Conservation (phyloP, 2,797 vertebrate genomes). For the Heteromormyrus szaboi region DNA sequence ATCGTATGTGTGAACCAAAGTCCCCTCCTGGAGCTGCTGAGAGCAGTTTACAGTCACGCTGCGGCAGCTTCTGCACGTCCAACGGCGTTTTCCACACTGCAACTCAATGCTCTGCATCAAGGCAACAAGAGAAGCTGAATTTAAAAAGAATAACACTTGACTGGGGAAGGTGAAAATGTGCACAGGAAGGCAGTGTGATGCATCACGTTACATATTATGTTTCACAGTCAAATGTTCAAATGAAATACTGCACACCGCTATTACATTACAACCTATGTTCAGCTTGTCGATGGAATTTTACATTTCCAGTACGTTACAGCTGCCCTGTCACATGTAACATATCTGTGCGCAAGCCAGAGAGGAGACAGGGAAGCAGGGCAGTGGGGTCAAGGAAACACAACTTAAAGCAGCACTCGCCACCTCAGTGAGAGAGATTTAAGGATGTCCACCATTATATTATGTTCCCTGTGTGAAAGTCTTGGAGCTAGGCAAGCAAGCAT, state of each 20-base stretch:
- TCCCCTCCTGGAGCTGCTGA: constrained; percentile 5
- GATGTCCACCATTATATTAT: not conserved
- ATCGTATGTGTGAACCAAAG: constrained; percentile 36
- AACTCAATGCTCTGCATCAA: constrained; percentile 61
- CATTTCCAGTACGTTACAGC: not conserved
- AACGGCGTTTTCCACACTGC: constrained; percentile 51
- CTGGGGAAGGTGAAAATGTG: constrained; percentile 51
- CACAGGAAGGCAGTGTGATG: constrained; percentile 52
- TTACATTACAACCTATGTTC: constrained; percentile 36
- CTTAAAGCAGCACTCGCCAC: not conserved
- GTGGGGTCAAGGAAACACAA: not conserved
- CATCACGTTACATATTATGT: constrained; percentile 23
- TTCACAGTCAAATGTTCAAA: not conserved
- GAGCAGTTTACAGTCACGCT: constrained; percentile 9
- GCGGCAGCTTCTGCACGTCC: constrained; percentile 54
- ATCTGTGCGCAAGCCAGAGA: not conserved
- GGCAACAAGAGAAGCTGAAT: constrained; percentile 65
- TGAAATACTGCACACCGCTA: not conserved
- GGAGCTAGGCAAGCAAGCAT: not conserved
- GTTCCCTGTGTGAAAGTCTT: not conserved
- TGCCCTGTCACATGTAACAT: not conserved
- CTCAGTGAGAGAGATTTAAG: not conserved
- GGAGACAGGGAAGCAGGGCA: not conserved
- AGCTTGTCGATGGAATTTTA: not conserved
- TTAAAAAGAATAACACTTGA: constrained; percentile 49